Conservation (phyloP, 2,113 vertebrate species). For the Hiodon tergisus region DNA sequence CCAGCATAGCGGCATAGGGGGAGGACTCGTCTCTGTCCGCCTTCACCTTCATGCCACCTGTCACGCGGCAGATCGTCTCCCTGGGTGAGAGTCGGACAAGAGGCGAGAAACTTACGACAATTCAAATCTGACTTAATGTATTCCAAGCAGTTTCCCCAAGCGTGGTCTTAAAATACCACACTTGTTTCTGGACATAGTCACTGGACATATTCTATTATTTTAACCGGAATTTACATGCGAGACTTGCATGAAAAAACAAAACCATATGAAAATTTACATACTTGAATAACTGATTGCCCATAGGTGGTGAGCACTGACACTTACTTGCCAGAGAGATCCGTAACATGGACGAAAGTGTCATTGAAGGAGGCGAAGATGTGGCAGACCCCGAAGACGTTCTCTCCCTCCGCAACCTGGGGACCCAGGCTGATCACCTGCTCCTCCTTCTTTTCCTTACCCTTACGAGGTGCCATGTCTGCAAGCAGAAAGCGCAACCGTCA, state of each 20-base stretch:
- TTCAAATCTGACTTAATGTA: too few species aligned
- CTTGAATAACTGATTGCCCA: background rate
- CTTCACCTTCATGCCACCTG: constrained; percentile 98
- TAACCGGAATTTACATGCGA: too few species aligned
- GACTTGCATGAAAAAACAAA: background rate
- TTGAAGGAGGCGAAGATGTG: constrained; percentile 99
- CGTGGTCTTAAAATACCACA: background rate
- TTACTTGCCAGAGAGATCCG: constrained; percentile 98
- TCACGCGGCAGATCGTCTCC: constrained; percentile 96
- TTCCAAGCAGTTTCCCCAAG: background rate
- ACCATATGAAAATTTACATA: background rate
- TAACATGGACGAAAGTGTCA: constrained; percentile 95
- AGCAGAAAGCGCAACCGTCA: background rate
- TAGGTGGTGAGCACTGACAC: constrained; percentile 36
- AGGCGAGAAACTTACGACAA: background rate
- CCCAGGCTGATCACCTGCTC: constrained; percentile 98
- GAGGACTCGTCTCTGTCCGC: constrained; percentile 95
- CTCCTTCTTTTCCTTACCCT: constrained; percentile 99
- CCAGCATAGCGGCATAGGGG: constrained; percentile 94
- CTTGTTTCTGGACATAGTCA: too few species aligned
- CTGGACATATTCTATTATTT: too few species aligned
- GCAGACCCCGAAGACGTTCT: constrained; percentile 95
- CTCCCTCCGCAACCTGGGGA: constrained; percentile 94
- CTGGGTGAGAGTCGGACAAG: constrained; percentile 44
- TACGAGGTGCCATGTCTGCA: constrained; percentile 93